Percentiles rank a stretch among this genome's conserved stretches.
These are phyloP conservation scores for Sminthopsis crassicaudata DNA, from an alignment of 2,113 vertebrate genomes.

Conservation along the genomic window DNA sequence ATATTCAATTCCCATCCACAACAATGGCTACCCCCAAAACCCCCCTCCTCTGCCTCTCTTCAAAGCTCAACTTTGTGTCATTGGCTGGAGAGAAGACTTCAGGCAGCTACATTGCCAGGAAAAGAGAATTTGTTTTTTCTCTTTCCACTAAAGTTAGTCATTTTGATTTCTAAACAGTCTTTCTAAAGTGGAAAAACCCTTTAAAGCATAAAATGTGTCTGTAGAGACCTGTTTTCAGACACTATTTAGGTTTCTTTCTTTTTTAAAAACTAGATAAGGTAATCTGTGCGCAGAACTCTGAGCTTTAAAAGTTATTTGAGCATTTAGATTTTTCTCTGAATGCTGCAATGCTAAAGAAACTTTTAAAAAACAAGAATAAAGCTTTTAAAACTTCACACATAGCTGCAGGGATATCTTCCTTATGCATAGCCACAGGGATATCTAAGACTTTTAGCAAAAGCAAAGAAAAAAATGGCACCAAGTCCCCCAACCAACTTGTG, in stretches of 20 bases:
- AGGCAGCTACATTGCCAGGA: slow-evolving; percentile 45
- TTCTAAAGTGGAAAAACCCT: slow-evolving; percentile 55
- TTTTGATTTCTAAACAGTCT: slow-evolving; percentile 67
- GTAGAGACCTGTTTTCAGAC: slow-evolving; percentile 74
- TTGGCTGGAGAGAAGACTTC: neutral
- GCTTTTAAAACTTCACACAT: slow-evolving; percentile 76
- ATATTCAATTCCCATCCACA: neutral
- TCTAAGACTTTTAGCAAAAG: slow-evolving; percentile 58
- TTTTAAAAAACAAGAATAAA: slow-evolving; percentile 75
- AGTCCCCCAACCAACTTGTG: slow-evolving; percentile 34
- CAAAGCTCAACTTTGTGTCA: neutral
- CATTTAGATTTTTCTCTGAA: slow-evolving; percentile 75
- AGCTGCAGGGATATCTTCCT: slow-evolving; percentile 72
- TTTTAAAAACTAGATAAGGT: slow-evolving; percentile 66
- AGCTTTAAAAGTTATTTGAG: slow-evolving; percentile 76
- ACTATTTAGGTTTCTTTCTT: slow-evolving; percentile 72
- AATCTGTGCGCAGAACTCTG: slow-evolving; percentile 76
- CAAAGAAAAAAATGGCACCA: slow-evolving; percentile 46
- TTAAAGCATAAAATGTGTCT: slow-evolving; percentile 72
- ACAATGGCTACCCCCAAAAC: neutral
- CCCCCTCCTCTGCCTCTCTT: neutral
- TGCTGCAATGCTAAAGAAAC: slow-evolving; percentile 69
- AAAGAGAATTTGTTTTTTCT: slow-evolving; percentile 46
- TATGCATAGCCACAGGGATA: slow-evolving; percentile 70
- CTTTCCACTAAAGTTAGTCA: slow-evolving; percentile 61